Conservation (phyloP, 2,797 vertebrate genomes). For the Bucorvus abyssinicus region DNA sequence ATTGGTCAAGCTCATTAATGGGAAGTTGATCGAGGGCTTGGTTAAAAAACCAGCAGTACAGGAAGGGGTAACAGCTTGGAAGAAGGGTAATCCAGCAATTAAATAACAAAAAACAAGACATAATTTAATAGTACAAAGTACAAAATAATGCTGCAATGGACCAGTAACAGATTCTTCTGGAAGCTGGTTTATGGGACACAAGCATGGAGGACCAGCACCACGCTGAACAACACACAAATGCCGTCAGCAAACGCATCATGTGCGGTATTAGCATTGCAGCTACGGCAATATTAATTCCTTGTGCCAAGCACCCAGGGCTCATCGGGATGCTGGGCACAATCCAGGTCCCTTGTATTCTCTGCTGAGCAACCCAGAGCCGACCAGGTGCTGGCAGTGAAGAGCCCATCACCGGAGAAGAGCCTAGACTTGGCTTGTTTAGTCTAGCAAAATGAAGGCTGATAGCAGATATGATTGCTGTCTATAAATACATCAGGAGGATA, state of each 20-base stretch:
- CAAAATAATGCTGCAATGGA: not conserved
- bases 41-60: not conserved
- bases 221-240: fast-evolving
- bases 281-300: fast-evolving
- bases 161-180: not conserved
- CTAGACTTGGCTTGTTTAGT: slow-evolving; percentile 27
- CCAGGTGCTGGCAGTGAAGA: slow-evolving; percentile 15
- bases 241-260: fast-evolving
- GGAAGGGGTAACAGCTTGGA: not conserved
- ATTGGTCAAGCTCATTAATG: not conserved
- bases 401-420: slow-evolving; percentile 24
- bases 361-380: not conserved
- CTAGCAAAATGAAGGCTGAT: slow-evolving; percentile 43
- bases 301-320: not conserved
- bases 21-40: not conserved
- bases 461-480: slow-evolving; percentile 55
- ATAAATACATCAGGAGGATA: slow-evolving; percentile 60
- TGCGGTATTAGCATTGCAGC: not conserved
- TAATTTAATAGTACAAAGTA: not conserved
- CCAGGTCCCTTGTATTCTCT: not conserved
- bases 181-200: fast-evolving
- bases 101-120: not conserved
- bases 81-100: not conserved
- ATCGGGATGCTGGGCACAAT: not conserved
- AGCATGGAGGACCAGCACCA: not conserved